A percentile compares a stretch with the other conserved stretches of the same genome.
phyloP scores from a whole-genome alignment of 2,888 invertebrate genomes.

The Arctia plantaginis region DNA sequence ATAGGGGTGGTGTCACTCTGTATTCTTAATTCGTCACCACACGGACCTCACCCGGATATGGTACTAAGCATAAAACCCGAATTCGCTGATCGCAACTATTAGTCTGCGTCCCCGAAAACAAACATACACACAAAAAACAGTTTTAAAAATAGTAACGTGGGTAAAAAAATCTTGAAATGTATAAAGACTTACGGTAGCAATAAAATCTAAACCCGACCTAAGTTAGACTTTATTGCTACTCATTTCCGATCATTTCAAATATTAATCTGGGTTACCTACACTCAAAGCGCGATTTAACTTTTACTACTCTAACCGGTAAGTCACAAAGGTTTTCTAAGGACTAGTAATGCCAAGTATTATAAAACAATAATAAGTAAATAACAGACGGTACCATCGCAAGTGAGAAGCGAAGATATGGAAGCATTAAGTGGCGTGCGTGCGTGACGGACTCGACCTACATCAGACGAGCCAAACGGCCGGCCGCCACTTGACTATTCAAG shows the following conservation, averaged over 20 bases:
- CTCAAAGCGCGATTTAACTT: neutral
- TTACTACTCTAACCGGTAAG: neutral
- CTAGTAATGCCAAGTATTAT: constrained; percentile 35
- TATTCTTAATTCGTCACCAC: no score
- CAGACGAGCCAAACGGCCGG: constrained; percentile 49
- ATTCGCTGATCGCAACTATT: no score
- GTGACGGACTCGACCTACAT: constrained; percentile 74
- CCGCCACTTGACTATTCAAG: constrained; percentile 70
- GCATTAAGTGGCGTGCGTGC: constrained; percentile 62
- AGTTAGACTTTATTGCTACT: neutral
- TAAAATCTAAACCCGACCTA: neutral
- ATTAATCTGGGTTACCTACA: neutral
- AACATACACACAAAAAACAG: neutral
- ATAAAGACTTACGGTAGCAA: neutral
- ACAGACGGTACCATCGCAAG: constrained; percentile 55
- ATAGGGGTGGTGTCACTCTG: no score
- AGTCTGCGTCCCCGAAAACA: no score
- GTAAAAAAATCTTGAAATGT: neutral
- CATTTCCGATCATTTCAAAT: neutral
- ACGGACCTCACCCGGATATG: no score
- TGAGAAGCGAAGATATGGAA: constrained; percentile 52
- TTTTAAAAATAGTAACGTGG: neutral
- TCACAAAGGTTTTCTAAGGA: neutral
- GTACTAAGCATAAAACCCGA: no score
- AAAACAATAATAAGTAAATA: constrained; percentile 66